Evolutionary conservation across 2,888 invertebrate species (phyloP).

Genomic region (Xylophagus ater): DNA sequence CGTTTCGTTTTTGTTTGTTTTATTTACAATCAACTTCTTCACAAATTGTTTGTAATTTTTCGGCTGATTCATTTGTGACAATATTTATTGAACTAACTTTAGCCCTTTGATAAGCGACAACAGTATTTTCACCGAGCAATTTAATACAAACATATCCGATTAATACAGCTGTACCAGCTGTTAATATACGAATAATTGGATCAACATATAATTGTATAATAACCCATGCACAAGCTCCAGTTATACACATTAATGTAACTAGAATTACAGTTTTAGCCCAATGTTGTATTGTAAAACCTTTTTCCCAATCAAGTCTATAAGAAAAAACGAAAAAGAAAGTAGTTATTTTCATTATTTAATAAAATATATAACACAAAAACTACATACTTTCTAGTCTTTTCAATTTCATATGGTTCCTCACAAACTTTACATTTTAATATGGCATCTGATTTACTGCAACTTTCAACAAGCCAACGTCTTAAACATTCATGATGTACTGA

Average conservation of each 20-base stretch:
- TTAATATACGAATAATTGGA: conserved; percentile 65
- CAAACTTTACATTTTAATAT: conserved; percentile 76
- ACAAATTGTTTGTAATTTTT: conserved; percentile 37
- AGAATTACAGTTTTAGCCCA: conserved; percentile 74
- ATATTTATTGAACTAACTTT: conserved; percentile 80
- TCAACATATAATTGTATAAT: conserved; percentile 66
- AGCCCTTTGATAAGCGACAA: conserved; percentile 82
- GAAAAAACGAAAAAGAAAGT: conserved; percentile 1
- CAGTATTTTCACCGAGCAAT: conserved; percentile 75
- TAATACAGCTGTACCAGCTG: conserved; percentile 69
- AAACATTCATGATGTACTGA: conserved; percentile 87
- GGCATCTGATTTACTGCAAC: conserved; percentile 57
- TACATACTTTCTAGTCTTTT: conserved; percentile 54
- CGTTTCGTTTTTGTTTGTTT: no score
- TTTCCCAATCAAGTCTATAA: conserved; percentile 65
- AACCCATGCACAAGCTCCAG: conserved; percentile 68
- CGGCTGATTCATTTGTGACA: conserved; percentile 37
- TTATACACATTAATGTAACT: conserved; percentile 65
- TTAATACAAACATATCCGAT: conserved; percentile 79
- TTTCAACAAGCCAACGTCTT: conserved; percentile 81
- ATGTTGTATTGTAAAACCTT: conserved; percentile 70
- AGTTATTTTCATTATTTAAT: conserved; percentile 1
- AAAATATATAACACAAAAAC: background rate
- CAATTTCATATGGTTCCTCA: conserved; percentile 68
- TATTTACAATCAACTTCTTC: conserved; percentile 32